A percentile compares a stretch with the other conserved stretches of the same genome.
Evolutionary conservation across 2,113 vertebrate species (phyloP).

Genomic region (Pristiophorus japonicus): DNA sequence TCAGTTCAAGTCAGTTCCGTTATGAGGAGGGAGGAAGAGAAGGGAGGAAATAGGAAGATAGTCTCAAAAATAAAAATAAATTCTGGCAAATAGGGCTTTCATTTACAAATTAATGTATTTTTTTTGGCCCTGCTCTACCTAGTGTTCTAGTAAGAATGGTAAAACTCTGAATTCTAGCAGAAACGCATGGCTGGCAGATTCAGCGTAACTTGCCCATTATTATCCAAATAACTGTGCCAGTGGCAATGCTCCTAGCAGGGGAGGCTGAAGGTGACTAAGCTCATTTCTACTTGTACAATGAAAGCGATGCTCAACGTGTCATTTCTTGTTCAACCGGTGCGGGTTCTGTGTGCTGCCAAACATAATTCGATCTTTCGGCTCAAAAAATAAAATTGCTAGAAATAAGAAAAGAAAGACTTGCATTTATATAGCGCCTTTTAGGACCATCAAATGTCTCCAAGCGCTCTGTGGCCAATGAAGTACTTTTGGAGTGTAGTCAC

Average conservation of each 20-base stretch:
- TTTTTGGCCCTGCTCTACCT: no score
- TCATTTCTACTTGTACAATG: not conserved
- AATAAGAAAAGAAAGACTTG: no score
- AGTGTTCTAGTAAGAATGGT: not conserved
- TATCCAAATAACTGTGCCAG: not conserved
- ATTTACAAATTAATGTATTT: not conserved
- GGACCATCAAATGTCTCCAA: no score
- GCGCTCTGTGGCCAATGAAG: no score
- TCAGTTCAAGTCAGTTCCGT: not conserved
- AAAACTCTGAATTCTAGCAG: not conserved
- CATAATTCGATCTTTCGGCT: no score
- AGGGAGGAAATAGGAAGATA: not conserved
- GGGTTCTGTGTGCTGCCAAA: not conserved
- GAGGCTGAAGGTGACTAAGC: not conserved
- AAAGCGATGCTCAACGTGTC: not conserved
- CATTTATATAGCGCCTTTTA: no score
- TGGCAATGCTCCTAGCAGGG: not conserved
- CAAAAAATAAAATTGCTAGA: no score
- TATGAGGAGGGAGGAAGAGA: not conserved
- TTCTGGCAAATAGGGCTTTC: not conserved
- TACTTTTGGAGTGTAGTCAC: no score
- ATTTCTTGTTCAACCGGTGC: not conserved
- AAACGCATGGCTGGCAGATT: not conserved
- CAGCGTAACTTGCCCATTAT: not conserved
- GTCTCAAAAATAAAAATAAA: not conserved